Percentiles rank a stretch among this genome's conserved stretches.
These are phyloP conservation scores for Vidua macroura DNA, from an alignment of 2,113 vertebrate species.

Conservation along the genomic window DNA sequence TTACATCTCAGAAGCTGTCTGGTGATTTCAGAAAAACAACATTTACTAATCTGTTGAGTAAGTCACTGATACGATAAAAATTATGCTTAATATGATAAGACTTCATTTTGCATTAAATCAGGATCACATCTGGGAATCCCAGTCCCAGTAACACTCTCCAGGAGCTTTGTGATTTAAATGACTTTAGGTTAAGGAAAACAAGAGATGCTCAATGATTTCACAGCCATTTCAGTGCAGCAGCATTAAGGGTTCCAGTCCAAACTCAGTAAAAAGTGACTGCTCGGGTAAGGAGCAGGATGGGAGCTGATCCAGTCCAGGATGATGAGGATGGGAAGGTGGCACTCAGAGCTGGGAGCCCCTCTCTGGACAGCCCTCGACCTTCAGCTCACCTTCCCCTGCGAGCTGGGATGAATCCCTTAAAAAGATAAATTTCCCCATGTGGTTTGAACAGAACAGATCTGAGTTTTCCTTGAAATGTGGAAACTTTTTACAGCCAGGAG, in stretches of 20 bases:
- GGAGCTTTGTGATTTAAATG: slow-evolving; percentile 6
- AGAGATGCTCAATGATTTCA: slow-evolving; percentile 9
- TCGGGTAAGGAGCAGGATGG: background rate
- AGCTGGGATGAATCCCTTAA: background rate
- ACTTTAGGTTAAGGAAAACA: slow-evolving; percentile 22
- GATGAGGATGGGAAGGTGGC: background rate
- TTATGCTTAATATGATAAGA: slow-evolving; percentile 17
- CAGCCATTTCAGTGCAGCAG: background rate
- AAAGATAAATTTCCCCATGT: background rate
- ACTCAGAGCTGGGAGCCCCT: background rate
- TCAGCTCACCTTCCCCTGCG: background rate
- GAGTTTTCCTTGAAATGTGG: background rate
- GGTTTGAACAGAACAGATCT: background rate
- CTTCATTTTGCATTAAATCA: slow-evolving; percentile 10
- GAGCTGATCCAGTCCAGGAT: background rate
- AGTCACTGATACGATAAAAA: slow-evolving; percentile 39
- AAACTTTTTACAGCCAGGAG: background rate
- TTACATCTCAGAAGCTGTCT: slow-evolving; percentile 2
- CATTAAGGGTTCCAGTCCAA: background rate
- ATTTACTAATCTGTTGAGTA: slow-evolving; percentile 23
- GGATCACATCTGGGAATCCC: background rate
- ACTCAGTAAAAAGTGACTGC: background rate
- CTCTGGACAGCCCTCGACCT: background rate
- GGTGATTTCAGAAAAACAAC: slow-evolving; percentile 14
- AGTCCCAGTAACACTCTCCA: background rate